Conservation (phyloP, 2,797 vertebrate species). For the Anableps anableps region DNA sequence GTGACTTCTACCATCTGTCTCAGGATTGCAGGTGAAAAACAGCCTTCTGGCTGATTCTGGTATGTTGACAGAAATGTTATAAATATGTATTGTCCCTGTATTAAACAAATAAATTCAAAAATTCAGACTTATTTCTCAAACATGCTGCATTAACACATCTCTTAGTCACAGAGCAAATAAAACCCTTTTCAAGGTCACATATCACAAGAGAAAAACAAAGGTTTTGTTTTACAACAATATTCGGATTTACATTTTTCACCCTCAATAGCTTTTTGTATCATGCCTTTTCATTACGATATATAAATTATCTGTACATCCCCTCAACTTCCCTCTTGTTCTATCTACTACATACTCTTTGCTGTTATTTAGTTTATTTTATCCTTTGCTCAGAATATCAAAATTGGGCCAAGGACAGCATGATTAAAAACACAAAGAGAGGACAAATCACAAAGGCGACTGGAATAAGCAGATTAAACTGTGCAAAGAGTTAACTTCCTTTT, state of each 20-base stretch:
- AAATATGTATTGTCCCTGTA: too few relatives aligned
- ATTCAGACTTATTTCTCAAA: background rate
- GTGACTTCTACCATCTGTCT: too few relatives aligned
- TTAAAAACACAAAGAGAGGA: slow-evolving; percentile 32
- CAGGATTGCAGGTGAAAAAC: too few relatives aligned
- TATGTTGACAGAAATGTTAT: too few relatives aligned
- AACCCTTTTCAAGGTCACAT: background rate
- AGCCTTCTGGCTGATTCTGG: too few relatives aligned
- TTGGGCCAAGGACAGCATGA: slow-evolving; percentile 41
- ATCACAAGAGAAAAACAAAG: slow-evolving; percentile 4
- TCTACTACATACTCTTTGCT: slow-evolving; percentile 39
- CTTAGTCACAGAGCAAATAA: background rate
- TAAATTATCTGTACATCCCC: slow-evolving; percentile 1
- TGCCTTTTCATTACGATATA: background rate
- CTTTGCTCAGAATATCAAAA: slow-evolving; percentile 33
- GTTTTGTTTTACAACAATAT: background rate
- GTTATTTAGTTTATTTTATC: slow-evolving; percentile 19
- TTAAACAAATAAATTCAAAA: too few relatives aligned
- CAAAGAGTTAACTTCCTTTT: slow-evolving; percentile 1
- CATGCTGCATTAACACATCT: background rate
- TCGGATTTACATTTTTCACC: background rate
- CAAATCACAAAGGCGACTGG: slow-evolving; percentile 6
- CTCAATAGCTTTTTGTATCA: background rate
- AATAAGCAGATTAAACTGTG: slow-evolving; percentile 26
- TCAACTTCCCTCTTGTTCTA: slow-evolving; percentile 12